Percentiles rank a stretch among this genome's conserved stretches.
Evolutionary conservation across 2,113 vertebrate genomes (phyloP).

Genomic region (Heptranchias perlo): DNA sequence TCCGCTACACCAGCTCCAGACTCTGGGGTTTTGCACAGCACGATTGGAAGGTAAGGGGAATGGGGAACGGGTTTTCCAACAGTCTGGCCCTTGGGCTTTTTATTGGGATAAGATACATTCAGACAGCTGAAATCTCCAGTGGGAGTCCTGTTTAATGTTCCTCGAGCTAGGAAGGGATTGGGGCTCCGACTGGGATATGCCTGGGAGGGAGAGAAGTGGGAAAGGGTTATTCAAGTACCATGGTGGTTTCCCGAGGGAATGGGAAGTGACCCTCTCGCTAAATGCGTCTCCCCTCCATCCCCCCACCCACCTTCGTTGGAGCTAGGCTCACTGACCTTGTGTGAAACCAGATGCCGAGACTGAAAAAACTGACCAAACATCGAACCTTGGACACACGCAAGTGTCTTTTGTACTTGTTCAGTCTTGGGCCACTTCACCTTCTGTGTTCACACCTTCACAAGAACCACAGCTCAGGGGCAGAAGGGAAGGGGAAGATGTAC

Average conservation of each 20-base stretch:
- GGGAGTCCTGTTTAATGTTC: neutral
- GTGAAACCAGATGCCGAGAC: neutral
- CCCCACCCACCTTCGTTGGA: neutral
- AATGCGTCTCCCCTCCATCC: neutral
- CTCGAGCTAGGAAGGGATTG: neutral
- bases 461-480: neutral
- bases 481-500: neutral
- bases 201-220: neutral
- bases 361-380: neutral
- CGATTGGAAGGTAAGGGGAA: slow-evolving; percentile 63
- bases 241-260: neutral
- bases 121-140: neutral
- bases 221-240: neutral
- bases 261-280: neutral
- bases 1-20: slow-evolving; percentile 61
- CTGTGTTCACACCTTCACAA: neutral
- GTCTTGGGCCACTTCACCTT: neutral
- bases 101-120: neutral
- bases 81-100: neutral
- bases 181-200: neutral
- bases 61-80: neutral
- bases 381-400: neutral
- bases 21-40: slow-evolving; percentile 66
- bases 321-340: neutral
- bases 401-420: neutral